A percentile compares a stretch with the other conserved stretches of the same genome.
Conservation (phyloP, 2,888 invertebrate genomes). For the Eucriotettix oculatus region DNA sequence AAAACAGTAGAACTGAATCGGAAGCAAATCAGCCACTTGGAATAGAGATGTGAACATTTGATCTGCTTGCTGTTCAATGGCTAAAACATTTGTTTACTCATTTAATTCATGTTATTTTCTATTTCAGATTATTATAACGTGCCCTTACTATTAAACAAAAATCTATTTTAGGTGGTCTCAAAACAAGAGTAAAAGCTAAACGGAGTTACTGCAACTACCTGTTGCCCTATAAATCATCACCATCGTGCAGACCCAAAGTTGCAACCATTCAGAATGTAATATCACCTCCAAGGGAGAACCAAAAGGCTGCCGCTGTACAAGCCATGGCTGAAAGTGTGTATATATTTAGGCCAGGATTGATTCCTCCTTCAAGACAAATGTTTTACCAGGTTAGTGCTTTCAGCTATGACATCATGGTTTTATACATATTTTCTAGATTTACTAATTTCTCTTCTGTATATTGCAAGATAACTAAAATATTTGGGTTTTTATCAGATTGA, state of each 20-base stretch:
- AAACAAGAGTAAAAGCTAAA: conserved; percentile 32
- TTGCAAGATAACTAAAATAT: not conserved
- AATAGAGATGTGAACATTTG: too few relatives aligned
- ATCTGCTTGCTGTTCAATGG: too few relatives aligned
- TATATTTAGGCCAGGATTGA: conserved; percentile 48
- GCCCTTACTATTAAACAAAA: not conserved
- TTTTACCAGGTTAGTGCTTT: conserved; percentile 55
- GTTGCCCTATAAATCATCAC: conserved; percentile 28
- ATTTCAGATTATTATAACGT: too few relatives aligned
- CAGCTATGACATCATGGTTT: too few relatives aligned
- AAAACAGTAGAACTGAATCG: too few relatives aligned
- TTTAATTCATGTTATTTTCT: too few relatives aligned
- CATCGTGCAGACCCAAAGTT: conserved; percentile 18
- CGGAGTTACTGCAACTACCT: conserved; percentile 29
- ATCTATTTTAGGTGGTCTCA: conserved; percentile 28
- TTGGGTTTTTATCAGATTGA: conserved; percentile 1
- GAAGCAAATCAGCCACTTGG: too few relatives aligned
- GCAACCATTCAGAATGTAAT: conserved; percentile 15
- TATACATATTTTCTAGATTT: too few relatives aligned
- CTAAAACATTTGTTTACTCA: too few relatives aligned
- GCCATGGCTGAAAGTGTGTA: conserved; percentile 32
- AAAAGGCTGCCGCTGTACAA: conserved; percentile 14
- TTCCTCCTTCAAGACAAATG: conserved; percentile 73
- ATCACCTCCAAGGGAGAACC: conserved; percentile 13
- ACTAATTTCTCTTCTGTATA: too few relatives aligned